These are phyloP conservation scores for Notodonta dromedarius DNA, from an alignment of 2,888 invertebrate genomes.

Conservation along the genomic window DNA sequence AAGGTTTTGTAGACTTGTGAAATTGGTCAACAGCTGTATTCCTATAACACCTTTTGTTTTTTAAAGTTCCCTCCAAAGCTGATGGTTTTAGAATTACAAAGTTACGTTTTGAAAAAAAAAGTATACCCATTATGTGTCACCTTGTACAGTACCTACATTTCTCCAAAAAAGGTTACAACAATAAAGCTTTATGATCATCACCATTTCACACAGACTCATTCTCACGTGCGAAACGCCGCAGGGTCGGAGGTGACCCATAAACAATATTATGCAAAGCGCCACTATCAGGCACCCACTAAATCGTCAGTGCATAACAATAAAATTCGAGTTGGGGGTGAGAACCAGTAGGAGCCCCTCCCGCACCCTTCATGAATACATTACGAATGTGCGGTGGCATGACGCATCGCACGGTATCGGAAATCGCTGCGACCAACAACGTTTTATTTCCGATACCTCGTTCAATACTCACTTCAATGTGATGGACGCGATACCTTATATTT, in stretches of 20 bases:
- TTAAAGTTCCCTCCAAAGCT: no score
- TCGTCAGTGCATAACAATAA: slow-evolving; percentile 22
- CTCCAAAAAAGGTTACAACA: neutral
- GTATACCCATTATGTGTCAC: no score
- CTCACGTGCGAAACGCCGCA: slow-evolving; percentile 1
- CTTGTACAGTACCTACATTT: neutral
- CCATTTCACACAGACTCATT: slow-evolving; percentile 3
- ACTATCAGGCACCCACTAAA: slow-evolving; percentile 7
- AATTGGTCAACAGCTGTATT: no score
- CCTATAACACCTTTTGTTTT: no score
- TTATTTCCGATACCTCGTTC: slow-evolving; percentile 54
- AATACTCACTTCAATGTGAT: slow-evolving; percentile 53
- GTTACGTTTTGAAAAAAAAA: no score
- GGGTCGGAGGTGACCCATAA: slow-evolving; percentile 2
- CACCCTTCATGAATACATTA: slow-evolving; percentile 44
- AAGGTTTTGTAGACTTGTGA: no score
- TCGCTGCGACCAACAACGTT: slow-evolving; percentile 48
- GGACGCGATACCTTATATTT: slow-evolving; percentile 40
- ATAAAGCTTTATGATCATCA: neutral
- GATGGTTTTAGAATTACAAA: no score
- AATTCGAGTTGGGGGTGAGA: slow-evolving; percentile 25
- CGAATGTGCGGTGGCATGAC: slow-evolving; percentile 40
- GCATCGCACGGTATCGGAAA: slow-evolving; percentile 47
- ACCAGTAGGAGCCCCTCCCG: slow-evolving; percentile 17
- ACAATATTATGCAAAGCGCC: slow-evolving; percentile 8